Evolutionary conservation across 2,797 vertebrate genomes (phyloP).

Genomic region (Garrulus glandarius): DNA sequence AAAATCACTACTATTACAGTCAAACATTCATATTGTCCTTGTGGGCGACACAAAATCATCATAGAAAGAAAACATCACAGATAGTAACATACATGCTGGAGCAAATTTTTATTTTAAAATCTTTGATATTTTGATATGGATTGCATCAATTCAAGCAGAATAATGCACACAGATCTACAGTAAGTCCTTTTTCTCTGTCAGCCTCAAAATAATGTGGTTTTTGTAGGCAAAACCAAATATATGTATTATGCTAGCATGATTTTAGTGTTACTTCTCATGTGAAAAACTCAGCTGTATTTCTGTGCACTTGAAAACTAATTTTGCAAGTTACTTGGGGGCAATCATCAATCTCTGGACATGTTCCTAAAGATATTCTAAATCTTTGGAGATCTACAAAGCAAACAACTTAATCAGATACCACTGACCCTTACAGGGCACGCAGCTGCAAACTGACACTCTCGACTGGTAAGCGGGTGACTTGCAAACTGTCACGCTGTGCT

Average conservation of each 20-base stretch:
- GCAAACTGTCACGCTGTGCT: neutral
- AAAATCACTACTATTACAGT: neutral
- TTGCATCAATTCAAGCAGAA: neutral
- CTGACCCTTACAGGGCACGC: neutral
- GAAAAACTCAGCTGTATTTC: neutral
- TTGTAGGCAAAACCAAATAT: neutral
- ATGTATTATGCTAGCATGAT: neutral
- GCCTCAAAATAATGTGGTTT: neutral
- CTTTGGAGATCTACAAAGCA: neutral
- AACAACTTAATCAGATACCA: conserved; percentile 3
- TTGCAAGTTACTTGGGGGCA: neutral
- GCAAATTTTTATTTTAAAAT: neutral
- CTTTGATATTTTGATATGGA: neutral
- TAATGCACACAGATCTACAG: neutral
- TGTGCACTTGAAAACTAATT: neutral
- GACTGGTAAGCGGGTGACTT: neutral
- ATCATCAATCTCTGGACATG: neutral
- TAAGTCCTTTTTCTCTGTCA: neutral
- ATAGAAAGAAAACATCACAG: neutral
- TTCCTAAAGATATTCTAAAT: neutral
- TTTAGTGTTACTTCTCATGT: neutral
- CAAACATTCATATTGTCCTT: neutral
- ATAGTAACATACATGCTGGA: neutral
- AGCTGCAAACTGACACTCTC: conserved; percentile 21
- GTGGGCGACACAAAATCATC: neutral